Percentiles rank a stretch among this genome's conserved stretches.
phyloP scores from a whole-genome alignment of 2,113 vertebrate genomes.

The Thoracochromis brauschi region DNA sequence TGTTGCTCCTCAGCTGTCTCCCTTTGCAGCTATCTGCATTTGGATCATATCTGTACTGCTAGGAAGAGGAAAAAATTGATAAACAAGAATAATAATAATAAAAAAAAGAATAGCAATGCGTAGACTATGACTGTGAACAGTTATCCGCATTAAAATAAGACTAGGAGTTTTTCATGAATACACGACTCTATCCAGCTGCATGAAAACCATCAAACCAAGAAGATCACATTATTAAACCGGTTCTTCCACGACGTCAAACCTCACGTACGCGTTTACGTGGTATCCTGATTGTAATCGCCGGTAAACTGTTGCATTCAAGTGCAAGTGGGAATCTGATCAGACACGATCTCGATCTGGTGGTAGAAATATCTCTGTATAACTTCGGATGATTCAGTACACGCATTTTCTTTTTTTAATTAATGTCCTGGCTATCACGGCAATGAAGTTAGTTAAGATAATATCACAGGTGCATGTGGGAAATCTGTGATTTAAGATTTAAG shows the following conservation, averaged over 20 bases:
- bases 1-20: neutral
- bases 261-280: neutral
- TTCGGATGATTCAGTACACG: neutral
- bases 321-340: neutral
- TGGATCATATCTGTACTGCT: neutral
- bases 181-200: neutral
- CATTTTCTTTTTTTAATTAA: neutral
- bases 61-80: neutral
- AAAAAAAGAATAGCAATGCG: neutral
- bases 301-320: constrained; percentile 33
- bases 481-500: neutral
- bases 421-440: neutral
- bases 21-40: neutral
- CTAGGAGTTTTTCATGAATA: neutral
- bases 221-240: neutral
- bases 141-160: neutral
- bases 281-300: neutral
- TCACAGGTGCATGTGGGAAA: neutral
- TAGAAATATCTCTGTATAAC: neutral
- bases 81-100: neutral
- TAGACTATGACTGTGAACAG: neutral
- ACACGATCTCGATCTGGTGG: neutral
- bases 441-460: neutral
- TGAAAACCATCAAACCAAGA: neutral
- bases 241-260: neutral